These are phyloP conservation scores for Eclectus roratus DNA, from an alignment of 2,113 vertebrate genomes.

Conservation along the genomic window DNA sequence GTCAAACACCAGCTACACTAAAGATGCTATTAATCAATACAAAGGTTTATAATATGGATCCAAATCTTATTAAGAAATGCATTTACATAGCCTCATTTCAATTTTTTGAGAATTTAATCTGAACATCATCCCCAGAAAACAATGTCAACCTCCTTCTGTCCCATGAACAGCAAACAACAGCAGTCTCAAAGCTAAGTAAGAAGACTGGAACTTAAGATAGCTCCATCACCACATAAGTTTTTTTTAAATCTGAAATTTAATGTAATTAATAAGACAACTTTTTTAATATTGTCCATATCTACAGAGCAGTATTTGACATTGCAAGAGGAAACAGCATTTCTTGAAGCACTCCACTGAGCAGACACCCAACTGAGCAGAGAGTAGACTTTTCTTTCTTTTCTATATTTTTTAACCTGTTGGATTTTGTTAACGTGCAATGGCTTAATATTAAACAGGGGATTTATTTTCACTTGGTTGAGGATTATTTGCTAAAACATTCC, in stretches of 20 bases:
- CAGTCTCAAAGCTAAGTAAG: not conserved
- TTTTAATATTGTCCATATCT: not conserved
- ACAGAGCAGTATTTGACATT: not conserved
- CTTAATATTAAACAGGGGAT: conserved; percentile 21
- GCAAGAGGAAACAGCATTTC: not conserved
- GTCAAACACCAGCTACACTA: not conserved
- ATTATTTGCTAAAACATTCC: not conserved
- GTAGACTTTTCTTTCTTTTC: not conserved
- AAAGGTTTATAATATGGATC: not conserved
- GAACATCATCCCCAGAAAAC: not conserved
- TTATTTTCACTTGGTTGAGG: conserved; percentile 28
- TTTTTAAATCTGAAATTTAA: not conserved
- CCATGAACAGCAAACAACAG: not conserved
- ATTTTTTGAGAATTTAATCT: not conserved
- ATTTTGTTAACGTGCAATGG: not conserved
- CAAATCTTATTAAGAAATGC: not conserved
- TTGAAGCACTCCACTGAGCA: not conserved
- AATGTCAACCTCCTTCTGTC: not conserved
- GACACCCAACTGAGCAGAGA: not conserved
- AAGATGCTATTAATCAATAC: not conserved
- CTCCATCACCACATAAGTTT: not conserved
- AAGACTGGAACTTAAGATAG: not conserved
- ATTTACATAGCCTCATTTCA: not conserved
- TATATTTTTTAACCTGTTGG: rapidly evolving
- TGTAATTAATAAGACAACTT: not conserved